Evolutionary conservation across 2,888 invertebrate species (phyloP), one percentile per base, ranked within the genome.

Genomic region (Dastarcus helophoroides): DNA sequence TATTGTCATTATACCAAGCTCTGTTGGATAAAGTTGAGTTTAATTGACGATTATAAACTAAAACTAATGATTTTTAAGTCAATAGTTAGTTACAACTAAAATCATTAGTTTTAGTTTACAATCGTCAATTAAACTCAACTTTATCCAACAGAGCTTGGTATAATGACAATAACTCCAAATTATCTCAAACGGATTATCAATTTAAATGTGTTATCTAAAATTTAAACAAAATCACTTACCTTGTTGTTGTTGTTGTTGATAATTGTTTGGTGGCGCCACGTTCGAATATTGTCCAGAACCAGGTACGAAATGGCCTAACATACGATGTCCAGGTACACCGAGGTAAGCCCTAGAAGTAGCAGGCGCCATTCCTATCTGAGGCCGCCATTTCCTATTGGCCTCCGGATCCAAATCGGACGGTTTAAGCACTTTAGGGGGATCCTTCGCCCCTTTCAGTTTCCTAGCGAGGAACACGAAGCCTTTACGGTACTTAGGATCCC

Each of bases 391-490:
- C 54, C 76, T 69, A 47, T 72, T 72, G 41, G 75, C 69, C 48
- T 71, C 64, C n/a, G 65, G 66, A 3, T 60, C 60, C 36, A 81
- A 68, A 56, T 84, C 76, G 19, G 76, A 77, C 0, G 89, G 84
- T 54, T 86, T 86, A 32, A 93, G 65, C 5, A 86, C 80, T 38
- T 71, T 63, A 0, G 74, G 70, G 2, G 93, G 86, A 43, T 81
- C 76, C 33, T 69, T 67, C 10, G 73, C 82, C 2, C 73, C 73
- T 35, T 71, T 63, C 17, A 82, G 67, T 32, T 76, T 64, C 11
- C 64, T 65, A 22, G 93, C 79, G n/a, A 79, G 78, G 62, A 86
- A 93, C 22, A 85, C 65, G 58, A 73, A 84, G 47, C 74, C 78
- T 3, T 67, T 68, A 0, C 71, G 65, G 63, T 78, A 93, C 45